Evolutionary conservation across 2,797 vertebrate species (phyloP), one percentile per base, ranked within the genome.

Genomic region (Gambusia yucatana): DNA sequence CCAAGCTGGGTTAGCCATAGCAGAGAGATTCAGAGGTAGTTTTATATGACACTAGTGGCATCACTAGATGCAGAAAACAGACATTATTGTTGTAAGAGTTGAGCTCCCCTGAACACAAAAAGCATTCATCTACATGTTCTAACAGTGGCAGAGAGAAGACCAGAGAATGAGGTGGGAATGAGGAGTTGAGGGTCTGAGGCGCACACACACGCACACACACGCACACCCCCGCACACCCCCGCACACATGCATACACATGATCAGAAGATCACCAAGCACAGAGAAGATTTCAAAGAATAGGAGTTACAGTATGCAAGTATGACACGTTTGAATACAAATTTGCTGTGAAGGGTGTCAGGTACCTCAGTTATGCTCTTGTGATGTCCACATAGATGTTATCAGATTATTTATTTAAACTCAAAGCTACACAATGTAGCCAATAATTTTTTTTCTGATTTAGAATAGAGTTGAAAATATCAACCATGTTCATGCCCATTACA

Each of bases 41-140:
- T 79, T 87, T 1, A 73, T 76, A 72, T 39, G 13, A 30, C 59
- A 73, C 76, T 78, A 86, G 76, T 77, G 73, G 79, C 75, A 84
- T 77, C 77, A 72, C 69, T 47, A 52, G 77, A 88, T 83, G 80
- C 82, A 82, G 14, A 76, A 52, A 76, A 39, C 72, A 78, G 72
- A 72, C 82, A 71, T 77, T 87, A 77, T 76, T 84, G 78, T 76
- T 86, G 69, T 89, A 92, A 92, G 94, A 93, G 94, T 95, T 91
- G 94, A 95, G 96, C 94, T 95, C 95, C 94, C 90, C 90, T 92
- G 89, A 93, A 93, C 92, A 94, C 87, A 94, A 87, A 93, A 94
- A 94, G 90, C 93, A 94, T 93, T 91, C 90, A 67, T 57, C 88
- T 87, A 94, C 88, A 89, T 88, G 86, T 87, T 91, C 83, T 91